Base-by-base conservation (phyloP, 2,888 invertebrate genomes). In the Drosophila mulleri region DNA sequence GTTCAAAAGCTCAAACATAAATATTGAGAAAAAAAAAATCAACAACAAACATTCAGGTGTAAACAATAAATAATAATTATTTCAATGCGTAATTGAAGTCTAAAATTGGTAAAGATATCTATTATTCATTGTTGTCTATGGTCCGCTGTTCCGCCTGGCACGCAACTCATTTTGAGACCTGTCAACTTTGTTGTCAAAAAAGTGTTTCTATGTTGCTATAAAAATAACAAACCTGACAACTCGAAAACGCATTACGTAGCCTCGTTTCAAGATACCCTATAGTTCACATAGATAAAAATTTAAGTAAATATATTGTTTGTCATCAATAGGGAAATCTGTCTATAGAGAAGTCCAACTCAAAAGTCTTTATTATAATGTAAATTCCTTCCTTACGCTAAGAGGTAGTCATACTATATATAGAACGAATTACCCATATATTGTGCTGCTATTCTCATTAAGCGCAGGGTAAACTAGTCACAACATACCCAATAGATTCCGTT, bases 61-160 rank as follows among this genome's bases (percentile, higher is more conserved):
- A 83, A 83, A 83, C 67, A 80, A 83, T 86, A 83, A 88, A 82
- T 78, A 77, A 82, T 72, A 68, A 85, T 86, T 71, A 83, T 78
- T 82, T 77, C 54, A 67, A 69, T 72, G 67, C 67, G 81, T 85
- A 82, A 80, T 86, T 80, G 75, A 60, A 75, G 32, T 50, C 61
- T 29, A 80, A 81, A 87, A 23, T 75, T 56, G 72, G 61, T 52
- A 67, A 68, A 64, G 60, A 52, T 60, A 54, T 9, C 14, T 52
- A 16, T 18, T 62, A 56, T 48, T 39, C 20, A 68, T 44, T 56
- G 39, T 44, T 39, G 53, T 48, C 44, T 53, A 57, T 57, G 16
- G 23, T 37, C 23, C 23, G 23, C 35, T 32, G 47, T 57, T 57
- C 56, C 56, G 56, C 67, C 66, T 85, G 16, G 29, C 82, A 81